Conservation (phyloP, 2,888 invertebrate species). For the Catocala fraxini region DNA sequence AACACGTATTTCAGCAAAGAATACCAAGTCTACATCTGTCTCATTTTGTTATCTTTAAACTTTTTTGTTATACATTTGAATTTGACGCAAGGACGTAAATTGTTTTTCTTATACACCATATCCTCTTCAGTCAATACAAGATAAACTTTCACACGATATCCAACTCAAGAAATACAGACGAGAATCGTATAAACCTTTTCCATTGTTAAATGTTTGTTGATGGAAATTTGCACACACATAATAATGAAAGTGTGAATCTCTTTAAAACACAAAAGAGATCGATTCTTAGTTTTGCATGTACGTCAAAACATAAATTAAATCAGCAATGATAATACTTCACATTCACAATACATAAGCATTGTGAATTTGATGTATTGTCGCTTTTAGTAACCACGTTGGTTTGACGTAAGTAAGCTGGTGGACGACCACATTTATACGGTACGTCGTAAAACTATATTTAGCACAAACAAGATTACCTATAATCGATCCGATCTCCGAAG, state of each 20-base stretch:
- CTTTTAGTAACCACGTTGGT: constrained; percentile 3
- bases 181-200: neutral
- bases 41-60: no score
- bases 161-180: neutral
- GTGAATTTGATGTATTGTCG: constrained; percentile 19
- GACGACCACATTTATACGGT: no score
- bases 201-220: neutral
- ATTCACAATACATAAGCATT: constrained; percentile 10
- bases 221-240: neutral
- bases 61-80: no score
- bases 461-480: no score
- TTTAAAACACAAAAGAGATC: no score
- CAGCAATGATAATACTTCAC: constrained; percentile 14
- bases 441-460: no score
- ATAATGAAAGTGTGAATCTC: neutral
- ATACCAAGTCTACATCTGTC: no score
- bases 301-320: constrained; percentile 40
- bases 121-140: neutral
- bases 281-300: neutral
- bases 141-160: neutral
- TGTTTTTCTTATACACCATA: no score
- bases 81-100: neutral
- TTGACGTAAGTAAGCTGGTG: neutral
- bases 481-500: no score
- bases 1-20: no score